These are phyloP conservation scores for Hypanus sabinus DNA, from an alignment of 2,113 vertebrate species.

Conservation along the genomic window DNA sequence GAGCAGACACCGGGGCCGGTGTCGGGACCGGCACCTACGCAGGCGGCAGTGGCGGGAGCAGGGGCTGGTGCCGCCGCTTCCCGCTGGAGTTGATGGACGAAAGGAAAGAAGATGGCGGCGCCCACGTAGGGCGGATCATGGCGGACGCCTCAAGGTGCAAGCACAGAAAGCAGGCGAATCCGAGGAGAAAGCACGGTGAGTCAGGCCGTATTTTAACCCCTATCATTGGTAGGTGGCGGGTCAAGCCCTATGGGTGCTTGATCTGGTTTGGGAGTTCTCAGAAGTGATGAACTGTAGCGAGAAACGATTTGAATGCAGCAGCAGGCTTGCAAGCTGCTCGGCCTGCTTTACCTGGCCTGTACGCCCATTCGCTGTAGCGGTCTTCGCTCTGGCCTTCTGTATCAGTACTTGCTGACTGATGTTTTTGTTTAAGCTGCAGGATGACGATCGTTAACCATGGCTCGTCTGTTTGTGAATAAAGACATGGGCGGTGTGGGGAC, in stretches of 20 bases:
- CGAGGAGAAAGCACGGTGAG: constrained; percentile 28
- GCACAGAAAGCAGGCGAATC: constrained; percentile 32
- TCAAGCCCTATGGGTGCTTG: neutral
- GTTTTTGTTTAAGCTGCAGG: neutral
- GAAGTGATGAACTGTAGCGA: neutral
- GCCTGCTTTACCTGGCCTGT: neutral
- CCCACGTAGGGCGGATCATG: constrained; percentile 23
- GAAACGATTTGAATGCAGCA: neutral
- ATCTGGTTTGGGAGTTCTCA: neutral
- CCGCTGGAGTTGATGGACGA: constrained; percentile 3
- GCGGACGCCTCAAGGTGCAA: constrained; percentile 32
- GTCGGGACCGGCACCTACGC: no score
- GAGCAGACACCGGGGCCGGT: no score
- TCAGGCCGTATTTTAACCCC: neutral
- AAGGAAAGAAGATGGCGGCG: constrained; percentile 23
- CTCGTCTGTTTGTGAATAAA: neutral
- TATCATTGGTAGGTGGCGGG: neutral
- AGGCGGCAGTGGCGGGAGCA: neutral
- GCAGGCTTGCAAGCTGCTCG: neutral
- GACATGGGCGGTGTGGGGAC: neutral
- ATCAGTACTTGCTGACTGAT: neutral
- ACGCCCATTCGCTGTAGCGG: neutral
- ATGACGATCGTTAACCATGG: neutral
- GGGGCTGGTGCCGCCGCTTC: neutral
- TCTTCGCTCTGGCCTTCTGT: neutral